These are phyloP conservation scores for Melinaea menophilus DNA, from an alignment of 2,888 invertebrate genomes.

Conservation along the genomic window DNA sequence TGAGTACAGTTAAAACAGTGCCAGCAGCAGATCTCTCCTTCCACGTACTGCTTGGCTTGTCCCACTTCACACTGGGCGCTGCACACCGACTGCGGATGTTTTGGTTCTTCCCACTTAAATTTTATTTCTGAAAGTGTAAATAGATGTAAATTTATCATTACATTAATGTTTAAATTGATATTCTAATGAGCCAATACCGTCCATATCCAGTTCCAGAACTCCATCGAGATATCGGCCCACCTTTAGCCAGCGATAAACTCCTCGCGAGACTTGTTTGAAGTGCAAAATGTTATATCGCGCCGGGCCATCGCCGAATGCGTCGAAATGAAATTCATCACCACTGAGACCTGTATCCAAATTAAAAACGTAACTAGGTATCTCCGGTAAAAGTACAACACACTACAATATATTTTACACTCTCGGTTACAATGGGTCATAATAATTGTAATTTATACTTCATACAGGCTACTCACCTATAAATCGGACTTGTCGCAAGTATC, in stretches of 20 bases:
- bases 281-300: constrained; percentile 97
- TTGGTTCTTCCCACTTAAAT: constrained; percentile 86
- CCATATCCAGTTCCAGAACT: constrained; percentile 86
- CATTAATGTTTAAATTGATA: background rate
- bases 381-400: no score
- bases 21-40: constrained; percentile 96
- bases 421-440: no score
- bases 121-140: constrained; percentile 81
- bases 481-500: constrained; percentile 89
- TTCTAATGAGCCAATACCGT: constrained; percentile 72
- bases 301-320: constrained; percentile 93
- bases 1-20: constrained; percentile 85
- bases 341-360: constrained; percentile 82
- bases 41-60: constrained; percentile 94
- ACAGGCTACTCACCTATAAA: constrained; percentile 71
- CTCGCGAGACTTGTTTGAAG: constrained; percentile 88
- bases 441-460: no score
- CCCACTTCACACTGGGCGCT: constrained; percentile 92
- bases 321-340: constrained; percentile 93
- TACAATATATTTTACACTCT: no score
- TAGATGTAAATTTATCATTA: background rate
- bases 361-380: no score
- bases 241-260: constrained; percentile 88
- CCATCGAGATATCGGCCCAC: constrained; percentile 93
- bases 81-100: constrained; percentile 93